Percentiles rank a stretch among this genome's conserved stretches.
Evolutionary conservation across 2,113 vertebrate species (phyloP).

Genomic region (Sylvietta virens): DNA sequence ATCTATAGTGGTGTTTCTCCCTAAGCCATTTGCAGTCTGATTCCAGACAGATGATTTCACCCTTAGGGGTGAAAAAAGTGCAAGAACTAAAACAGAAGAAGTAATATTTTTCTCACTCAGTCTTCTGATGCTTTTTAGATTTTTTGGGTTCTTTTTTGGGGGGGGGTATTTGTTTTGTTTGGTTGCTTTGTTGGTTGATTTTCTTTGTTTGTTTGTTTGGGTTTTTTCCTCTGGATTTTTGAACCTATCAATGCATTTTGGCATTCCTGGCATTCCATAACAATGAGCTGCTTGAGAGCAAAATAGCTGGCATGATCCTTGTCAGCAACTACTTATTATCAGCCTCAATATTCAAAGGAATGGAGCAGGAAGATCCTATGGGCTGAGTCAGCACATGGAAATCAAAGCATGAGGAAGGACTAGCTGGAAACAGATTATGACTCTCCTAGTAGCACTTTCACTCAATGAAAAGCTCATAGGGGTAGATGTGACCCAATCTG

Average conservation of each 20-base stretch:
- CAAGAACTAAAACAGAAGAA: background rate
- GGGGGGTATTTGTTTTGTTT: fast-evolving
- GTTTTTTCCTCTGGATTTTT: background rate
- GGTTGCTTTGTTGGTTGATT: background rate
- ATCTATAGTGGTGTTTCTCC: background rate
- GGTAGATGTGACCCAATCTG: background rate
- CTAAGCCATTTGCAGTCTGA: background rate
- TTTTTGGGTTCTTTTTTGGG: fast-evolving
- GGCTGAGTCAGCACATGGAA: background rate
- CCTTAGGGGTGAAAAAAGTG: background rate
- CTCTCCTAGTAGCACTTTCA: background rate
- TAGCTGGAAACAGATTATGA: background rate
- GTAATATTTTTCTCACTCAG: background rate
- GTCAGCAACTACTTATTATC: background rate
- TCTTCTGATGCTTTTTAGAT: fast-evolving
- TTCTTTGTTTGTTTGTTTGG: too few species aligned
- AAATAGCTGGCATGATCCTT: background rate
- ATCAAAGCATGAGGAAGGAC: background rate
- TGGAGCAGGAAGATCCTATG: background rate
- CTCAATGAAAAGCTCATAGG: background rate
- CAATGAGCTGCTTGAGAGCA: background rate
- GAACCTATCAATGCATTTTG: background rate
- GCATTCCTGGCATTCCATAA: background rate
- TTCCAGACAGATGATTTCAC: background rate
- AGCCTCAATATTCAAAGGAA: background rate